Evolutionary conservation across 2,113 vertebrate species (phyloP).

Genomic region (Hemicordylus capensis): DNA sequence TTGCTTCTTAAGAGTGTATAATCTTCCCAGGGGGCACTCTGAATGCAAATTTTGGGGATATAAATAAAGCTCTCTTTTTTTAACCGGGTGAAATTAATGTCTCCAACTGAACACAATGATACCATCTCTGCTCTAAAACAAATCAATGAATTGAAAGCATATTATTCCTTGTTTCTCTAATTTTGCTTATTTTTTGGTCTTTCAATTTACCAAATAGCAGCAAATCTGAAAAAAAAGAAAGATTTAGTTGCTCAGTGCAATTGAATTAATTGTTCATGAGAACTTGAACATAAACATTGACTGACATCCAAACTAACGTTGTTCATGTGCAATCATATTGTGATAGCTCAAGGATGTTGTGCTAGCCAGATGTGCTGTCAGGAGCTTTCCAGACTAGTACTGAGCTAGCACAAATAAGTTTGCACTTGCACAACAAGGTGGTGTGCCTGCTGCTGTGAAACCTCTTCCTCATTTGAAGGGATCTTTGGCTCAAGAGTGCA

Average conservation of each 20-base stretch:
- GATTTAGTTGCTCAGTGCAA: neutral
- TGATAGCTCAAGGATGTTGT: too few species aligned
- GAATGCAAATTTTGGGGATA: neutral
- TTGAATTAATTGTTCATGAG: neutral
- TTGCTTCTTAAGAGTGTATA: slow-evolving; percentile 22
- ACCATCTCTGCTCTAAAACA: slow-evolving; percentile 10
- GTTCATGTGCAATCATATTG: too few species aligned
- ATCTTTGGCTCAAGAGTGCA: too few species aligned
- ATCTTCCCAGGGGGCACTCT: neutral
- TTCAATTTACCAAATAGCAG: neutral
- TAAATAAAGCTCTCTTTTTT: neutral
- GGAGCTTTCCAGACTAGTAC: too few species aligned
- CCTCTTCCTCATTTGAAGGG: too few species aligned
- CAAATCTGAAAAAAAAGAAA: neutral
- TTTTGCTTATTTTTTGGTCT: neutral
- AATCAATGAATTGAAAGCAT: neutral
- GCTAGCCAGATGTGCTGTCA: too few species aligned
- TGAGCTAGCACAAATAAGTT: too few species aligned
- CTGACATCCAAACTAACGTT: too few species aligned
- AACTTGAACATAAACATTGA: too few species aligned
- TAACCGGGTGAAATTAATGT: neutral
- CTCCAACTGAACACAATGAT: neutral
- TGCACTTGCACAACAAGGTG: too few species aligned
- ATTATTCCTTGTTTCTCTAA: slow-evolving; percentile 12
- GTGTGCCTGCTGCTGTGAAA: too few species aligned